Evolutionary conservation across 2,797 vertebrate genomes (phyloP).

Genomic region (Crossoptilon crossoptilon): DNA sequence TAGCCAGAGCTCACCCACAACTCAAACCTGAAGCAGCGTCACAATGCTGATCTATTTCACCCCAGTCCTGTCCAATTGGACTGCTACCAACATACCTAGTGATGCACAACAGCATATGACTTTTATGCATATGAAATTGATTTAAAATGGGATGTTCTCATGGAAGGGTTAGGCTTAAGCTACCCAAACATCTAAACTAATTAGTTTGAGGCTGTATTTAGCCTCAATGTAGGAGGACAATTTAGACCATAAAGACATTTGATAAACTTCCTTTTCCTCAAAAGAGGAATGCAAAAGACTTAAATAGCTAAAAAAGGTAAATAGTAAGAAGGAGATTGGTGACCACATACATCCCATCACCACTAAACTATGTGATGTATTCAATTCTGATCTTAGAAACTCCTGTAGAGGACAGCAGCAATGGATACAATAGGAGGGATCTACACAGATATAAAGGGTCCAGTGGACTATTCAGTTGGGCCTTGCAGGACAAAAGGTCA

Average conservation of each 20-base stretch:
- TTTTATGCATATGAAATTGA: background rate
- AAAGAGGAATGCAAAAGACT: background rate
- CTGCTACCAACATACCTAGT: accelerated
- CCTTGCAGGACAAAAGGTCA: background rate
- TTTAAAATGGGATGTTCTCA: background rate
- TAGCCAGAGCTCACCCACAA: background rate
- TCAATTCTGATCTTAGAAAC: background rate
- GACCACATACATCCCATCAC: background rate
- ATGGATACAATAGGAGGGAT: background rate
- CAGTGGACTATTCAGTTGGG: background rate
- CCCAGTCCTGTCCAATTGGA: background rate
- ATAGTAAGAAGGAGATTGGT: background rate
- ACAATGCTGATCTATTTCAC: background rate
- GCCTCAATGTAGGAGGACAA: background rate
- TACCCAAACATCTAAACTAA: background rate
- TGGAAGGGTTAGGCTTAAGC: background rate
- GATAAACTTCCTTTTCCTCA: background rate
- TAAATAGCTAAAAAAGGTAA: background rate
- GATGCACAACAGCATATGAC: background rate
- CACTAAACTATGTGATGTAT: background rate
- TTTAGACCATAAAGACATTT: background rate
- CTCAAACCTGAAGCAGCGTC: background rate
- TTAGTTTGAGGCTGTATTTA: background rate
- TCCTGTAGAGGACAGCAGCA: background rate
- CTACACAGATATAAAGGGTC: background rate